Evolutionary conservation across 1,140 invertebrate species (phyloP), one percentile per base, ranked within the genome.

Genomic region (Gryllus bimaculatus): DNA sequence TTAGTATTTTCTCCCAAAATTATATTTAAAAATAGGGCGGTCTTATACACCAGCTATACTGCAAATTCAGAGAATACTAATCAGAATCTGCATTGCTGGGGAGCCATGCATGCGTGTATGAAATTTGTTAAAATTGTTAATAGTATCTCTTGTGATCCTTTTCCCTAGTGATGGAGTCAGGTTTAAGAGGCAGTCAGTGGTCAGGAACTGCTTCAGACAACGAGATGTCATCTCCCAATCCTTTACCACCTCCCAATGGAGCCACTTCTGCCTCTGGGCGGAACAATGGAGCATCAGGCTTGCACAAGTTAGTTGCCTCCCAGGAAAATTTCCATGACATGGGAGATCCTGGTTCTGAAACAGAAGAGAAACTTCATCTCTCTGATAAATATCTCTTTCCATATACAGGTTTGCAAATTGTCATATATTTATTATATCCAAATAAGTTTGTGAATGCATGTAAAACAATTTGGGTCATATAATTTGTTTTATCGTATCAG

Each of bases 351-450:
- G 87, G 89, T 84, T 93, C 92, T 0, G 93, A 94, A 80, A 88
- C 89, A 1, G 93, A 93, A 4, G 92, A 94, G 74, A 92, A 92
- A 81, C 90, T 91, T 84, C 90, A 90, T 79, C 83, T 91, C 10
- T 91, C 91, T 78, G 93, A 94, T 81, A 93, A 93, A 85, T 94
- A 94, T 85, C 84, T 92, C 77, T 94, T 93, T 82, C 92, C 92
- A 0, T 94, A 93, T 82, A 93, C 92, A 83, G 89, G 89, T 89
- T 82, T 73, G 80, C 84, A 48, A 84, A 82, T 80, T 84, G 83
- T 8, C 85, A 77, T 13, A 76, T 47, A 74, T 8, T 4, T 74
- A 73, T 12, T 18, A 66, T 66, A 66, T 66, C 18, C 10, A 13
- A 66, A 66, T 39, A 75, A 75, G 20, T 75, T 21, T 18, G 20